Evolutionary conservation across 2,113 vertebrate genomes (phyloP).

Genomic region (Anguilla rostrata): DNA sequence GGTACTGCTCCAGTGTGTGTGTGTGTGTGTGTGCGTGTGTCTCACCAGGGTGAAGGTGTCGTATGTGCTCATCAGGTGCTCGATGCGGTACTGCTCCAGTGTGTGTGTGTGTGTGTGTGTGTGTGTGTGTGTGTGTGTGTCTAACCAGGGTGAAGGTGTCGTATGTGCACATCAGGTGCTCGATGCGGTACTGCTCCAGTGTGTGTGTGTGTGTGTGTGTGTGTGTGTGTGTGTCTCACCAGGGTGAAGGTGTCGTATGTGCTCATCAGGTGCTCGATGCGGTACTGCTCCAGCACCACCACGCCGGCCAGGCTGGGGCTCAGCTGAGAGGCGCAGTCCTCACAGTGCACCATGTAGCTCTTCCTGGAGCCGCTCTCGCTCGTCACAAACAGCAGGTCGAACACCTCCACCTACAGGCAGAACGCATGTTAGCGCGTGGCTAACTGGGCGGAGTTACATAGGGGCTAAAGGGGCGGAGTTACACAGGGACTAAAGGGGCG

Average conservation of each 20-base stretch:
- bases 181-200: neutral
- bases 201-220: conserved; percentile 5
- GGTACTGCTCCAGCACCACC: conserved; percentile 89
- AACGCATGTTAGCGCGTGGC: neutral
- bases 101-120: neutral
- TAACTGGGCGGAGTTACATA: neutral
- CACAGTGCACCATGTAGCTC: conserved; percentile 89
- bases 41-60: neutral
- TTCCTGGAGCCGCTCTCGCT: conserved; percentile 83
- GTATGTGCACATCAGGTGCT: neutral
- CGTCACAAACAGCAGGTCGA: conserved; percentile 87
- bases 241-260: conserved; percentile 83
- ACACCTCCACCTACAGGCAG: conserved; percentile 82
- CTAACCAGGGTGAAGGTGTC: neutral
- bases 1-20: neutral
- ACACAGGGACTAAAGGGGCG: too few relatives aligned
- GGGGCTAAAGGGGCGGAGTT: neutral
- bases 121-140: neutral
- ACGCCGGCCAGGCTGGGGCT: conserved; percentile 72
- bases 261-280: conserved; percentile 81
- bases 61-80: neutral
- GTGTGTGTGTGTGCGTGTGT: neutral
- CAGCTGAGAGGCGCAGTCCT: conserved; percentile 80
- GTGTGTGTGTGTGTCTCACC: conserved; percentile 63
- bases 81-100: neutral